Conservation (phyloP, 2,113 vertebrate species). For the Phodopus roborovskii region DNA sequence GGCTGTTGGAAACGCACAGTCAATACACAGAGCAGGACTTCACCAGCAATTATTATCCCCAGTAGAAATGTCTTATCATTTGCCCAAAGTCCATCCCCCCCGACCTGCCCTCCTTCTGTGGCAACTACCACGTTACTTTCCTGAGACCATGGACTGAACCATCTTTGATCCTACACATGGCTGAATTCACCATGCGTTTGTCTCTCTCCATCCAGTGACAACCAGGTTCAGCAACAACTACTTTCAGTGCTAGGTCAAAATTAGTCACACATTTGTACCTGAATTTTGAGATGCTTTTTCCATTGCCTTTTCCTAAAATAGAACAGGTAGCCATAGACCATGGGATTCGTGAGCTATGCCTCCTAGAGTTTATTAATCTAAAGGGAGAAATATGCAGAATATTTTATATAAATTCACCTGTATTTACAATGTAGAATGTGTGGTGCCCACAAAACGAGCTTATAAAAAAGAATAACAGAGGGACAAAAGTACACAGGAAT, state of each 20-base stretch:
- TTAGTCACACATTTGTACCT: not conserved
- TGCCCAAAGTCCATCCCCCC: too few relatives aligned
- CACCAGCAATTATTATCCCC: not conserved
- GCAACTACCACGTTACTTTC: not conserved
- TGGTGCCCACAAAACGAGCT: not conserved
- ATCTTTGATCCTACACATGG: not conserved
- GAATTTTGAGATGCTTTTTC: not conserved
- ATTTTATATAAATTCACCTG: not conserved
- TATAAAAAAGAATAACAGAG: not conserved
- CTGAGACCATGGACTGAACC: not conserved
- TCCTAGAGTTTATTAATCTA: not conserved
- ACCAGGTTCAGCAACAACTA: not conserved
- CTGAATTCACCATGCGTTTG: not conserved
- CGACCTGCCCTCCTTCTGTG: not conserved
- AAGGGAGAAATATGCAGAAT: not conserved
- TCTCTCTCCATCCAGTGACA: not conserved
- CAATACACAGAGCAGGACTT: not conserved
- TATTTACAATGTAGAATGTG: not conserved
- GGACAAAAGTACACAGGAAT: not conserved
- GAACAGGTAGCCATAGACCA: not conserved
- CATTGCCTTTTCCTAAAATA: not conserved
- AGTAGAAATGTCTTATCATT: accelerated
- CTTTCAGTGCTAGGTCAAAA: not conserved
- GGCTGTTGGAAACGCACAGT: not conserved
- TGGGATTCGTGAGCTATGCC: not conserved